phyloP scores from a whole-genome alignment of 2,113 vertebrate genomes.

The Antidorcas marsupialis region DNA sequence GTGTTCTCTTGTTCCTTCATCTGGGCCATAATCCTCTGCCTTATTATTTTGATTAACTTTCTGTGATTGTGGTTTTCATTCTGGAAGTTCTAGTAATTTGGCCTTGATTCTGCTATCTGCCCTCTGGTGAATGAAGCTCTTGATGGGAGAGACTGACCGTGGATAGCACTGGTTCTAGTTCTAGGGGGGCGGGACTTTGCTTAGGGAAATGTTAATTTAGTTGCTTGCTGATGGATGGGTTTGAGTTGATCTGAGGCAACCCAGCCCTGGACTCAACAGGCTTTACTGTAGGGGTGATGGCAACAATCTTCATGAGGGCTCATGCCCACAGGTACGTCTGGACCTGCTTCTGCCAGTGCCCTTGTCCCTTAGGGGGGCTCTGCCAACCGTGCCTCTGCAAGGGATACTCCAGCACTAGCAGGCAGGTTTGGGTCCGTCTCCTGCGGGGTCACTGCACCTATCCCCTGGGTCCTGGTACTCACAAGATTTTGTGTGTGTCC shows the following conservation, averaged over 20 bases:
- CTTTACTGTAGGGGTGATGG: accelerated
- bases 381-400: background rate
- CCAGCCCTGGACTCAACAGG: background rate
- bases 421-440: background rate
- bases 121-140: background rate
- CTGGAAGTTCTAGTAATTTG: background rate
- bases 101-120: background rate
- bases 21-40: background rate
- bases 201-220: background rate
- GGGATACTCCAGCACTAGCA: background rate
- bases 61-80: background rate
- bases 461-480: background rate
- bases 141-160: background rate
- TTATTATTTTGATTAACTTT: background rate
- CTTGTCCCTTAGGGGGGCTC: background rate
- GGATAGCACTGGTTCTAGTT: background rate
- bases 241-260: background rate
- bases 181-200: background rate
- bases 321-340: background rate
- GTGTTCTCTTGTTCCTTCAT: background rate
- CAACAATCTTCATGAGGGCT: background rate
- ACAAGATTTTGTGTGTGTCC: background rate
- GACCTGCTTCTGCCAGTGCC: background rate
- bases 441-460: background rate
- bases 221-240: background rate